Evolutionary conservation across 2,113 vertebrate species (phyloP), one percentile per base, ranked within the genome.

Genomic region (Laterallus jamaicensis): DNA sequence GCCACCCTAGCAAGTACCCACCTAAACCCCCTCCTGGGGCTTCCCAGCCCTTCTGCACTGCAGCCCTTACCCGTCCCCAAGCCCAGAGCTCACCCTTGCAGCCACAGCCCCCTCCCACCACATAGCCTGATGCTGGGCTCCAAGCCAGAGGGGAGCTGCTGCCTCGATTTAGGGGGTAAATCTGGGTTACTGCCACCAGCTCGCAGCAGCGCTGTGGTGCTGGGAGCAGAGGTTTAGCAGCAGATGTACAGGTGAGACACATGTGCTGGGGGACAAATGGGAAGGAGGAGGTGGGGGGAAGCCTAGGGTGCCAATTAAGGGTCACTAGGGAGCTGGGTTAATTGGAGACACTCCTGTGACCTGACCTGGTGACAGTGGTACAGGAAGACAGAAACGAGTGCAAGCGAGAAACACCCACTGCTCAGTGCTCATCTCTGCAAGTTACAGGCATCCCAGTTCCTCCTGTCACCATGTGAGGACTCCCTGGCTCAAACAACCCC

Each of bases 271-370:
- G 37, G 37, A 77, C 15, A 42, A 37, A 75, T 13, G 9, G 35
- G 50, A 22, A 49, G 7, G 29, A 44, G 40, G 40, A 74, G 60
- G 31, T 49, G 14, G 12, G 91, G 17, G 19, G 84, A 88, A 88
- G 82, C 86, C 56, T 67, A 55, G 37, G 92, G 93, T 75, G 35
- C 35, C 63, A 92, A 75, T 93, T 92, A 68, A 90, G 47, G 85
- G 88, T 52, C 93, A 47, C 47, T 19, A 83, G 93, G 88, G 74
- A 80, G 49, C 63, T 35, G 62, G 63, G 90, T 82, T 93, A 93
- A 96, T 90, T 84, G 73, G 67, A 92, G 60, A 77, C 47, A 77
- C 68, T 94, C 75, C 90, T 95, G 94, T 76, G 78, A 82, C 89
- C 74, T 92, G 91, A 95, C 77, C 62, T 0, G 2, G 32, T 78